These are phyloP conservation scores for Sesamia inferens DNA, from an alignment of 2,888 invertebrate species.

Conservation along the genomic window DNA sequence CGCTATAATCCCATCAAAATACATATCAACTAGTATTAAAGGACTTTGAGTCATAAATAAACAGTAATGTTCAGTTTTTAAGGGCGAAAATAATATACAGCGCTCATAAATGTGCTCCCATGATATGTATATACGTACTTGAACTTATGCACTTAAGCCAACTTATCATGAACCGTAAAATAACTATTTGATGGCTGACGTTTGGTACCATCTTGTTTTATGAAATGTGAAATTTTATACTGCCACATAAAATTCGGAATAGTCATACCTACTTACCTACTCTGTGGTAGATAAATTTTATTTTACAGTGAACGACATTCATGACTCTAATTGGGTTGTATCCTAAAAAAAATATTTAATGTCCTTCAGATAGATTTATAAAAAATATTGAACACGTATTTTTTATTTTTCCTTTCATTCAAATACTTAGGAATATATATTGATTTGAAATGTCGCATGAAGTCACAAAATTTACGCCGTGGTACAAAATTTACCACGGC, in stretches of 20 bases:
- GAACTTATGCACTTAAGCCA: slow-evolving; percentile 37
- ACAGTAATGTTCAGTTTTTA: slow-evolving; percentile 38
- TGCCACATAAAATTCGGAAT: neutral
- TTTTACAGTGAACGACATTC: neutral
- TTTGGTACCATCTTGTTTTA: slow-evolving; percentile 49
- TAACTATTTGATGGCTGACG: slow-evolving; percentile 49
- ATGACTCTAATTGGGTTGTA: too few species aligned
- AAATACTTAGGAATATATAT: too few species aligned
- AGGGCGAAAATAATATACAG: slow-evolving; percentile 49
- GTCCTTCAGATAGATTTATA: too few species aligned
- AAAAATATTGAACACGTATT: too few species aligned
- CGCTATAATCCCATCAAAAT: too few species aligned
- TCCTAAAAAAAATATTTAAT: too few species aligned
- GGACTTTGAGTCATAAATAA: slow-evolving; percentile 32
- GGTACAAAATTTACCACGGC: too few species aligned
- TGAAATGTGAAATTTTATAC: slow-evolving; percentile 43
- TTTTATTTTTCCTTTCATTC: too few species aligned
- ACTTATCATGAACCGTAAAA: slow-evolving; percentile 53
- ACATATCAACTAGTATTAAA: slow-evolving; percentile 18
- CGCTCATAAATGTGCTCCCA: slow-evolving; percentile 51
- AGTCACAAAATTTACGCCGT: too few species aligned
- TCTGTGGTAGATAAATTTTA: neutral
- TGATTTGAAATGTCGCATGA: too few species aligned
- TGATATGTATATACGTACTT: slow-evolving; percentile 23
- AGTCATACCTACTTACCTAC: slow-evolving; percentile 1